Base-by-base conservation (phyloP, 2,797 vertebrate species). In the Adelosebastes latens region DNA sequence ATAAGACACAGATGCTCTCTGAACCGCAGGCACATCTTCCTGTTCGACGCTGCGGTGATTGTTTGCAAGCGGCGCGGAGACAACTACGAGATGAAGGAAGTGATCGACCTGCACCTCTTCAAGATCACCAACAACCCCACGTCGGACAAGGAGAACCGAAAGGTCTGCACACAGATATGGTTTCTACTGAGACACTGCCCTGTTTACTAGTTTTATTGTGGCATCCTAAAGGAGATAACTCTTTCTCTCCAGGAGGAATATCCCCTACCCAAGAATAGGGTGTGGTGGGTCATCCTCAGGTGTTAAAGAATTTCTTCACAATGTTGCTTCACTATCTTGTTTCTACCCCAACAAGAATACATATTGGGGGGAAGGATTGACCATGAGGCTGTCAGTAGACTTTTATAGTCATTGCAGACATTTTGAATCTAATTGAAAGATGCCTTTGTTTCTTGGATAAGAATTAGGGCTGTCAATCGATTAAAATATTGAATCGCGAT, bases 41-140 rank as follows among this genome's bases (percentile, higher is more conserved):
- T 99, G 87, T 99, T 99, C 55, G 98, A 99, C 36, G 91, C 97
- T 10, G 98, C 97, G 0, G 97, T 99, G 72, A 99, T 99, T 16
- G 96, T 99, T 27, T 99, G 98, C 67, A 99, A 99, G 90, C 95
- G 98, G 8, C 95, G 97, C 84, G 98, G 98, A 24, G 98, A 99
- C 91, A 97, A 97, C 95, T 99, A 99, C 6, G 98, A 99, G 91
- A 99, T 99, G 98, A 99, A 98, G 77, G 98, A 99, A 83, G 96
- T 98, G 82, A 98, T 99, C 75, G 98, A 99, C 95, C 96, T 99
- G 83, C 96, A 98, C 85, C 96, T 97, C 87, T 99, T 98, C 91
- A 99, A 98, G 94, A 97, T 99, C 92, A 98, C 97, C 63, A 97
- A 99, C 93, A 99, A 99, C 81, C 98, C 98, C 39, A 98, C 97